A percentile compares a stretch with the other conserved stretches of the same genome.
Evolutionary conservation across 2,888 invertebrate species (phyloP).

Genomic region (Latheticus oryzae): DNA sequence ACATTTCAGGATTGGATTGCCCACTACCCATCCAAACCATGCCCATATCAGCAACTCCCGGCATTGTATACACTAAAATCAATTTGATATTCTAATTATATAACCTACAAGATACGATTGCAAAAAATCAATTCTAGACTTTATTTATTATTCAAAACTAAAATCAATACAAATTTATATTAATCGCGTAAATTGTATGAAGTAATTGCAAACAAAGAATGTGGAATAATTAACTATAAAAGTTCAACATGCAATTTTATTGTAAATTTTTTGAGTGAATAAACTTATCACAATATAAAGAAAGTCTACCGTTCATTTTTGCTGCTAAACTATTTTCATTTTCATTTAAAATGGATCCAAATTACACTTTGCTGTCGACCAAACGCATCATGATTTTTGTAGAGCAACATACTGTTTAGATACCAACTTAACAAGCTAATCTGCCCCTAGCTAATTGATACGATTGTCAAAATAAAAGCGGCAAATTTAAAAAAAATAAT

Average conservation of each 20-base stretch:
- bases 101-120: slow-evolving; percentile 24
- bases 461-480: too few relatives aligned
- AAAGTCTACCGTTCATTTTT: slow-evolving; percentile 40
- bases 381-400: slow-evolving; percentile 40
- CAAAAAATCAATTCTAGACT: slow-evolving; percentile 14
- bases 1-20: slow-evolving; percentile 67
- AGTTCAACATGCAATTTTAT: slow-evolving; percentile 27
- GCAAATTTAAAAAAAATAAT: too few relatives aligned
- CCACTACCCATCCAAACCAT: slow-evolving; percentile 78
- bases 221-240: slow-evolving; percentile 25
- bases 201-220: slow-evolving; percentile 40
- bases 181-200: slow-evolving; percentile 12
- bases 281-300: slow-evolving; percentile 7
- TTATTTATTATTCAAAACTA: slow-evolving; percentile 27
- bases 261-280: not conserved
- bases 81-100: slow-evolving; percentile 42
- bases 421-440: slow-evolving; percentile 7
- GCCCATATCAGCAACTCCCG: slow-evolving; percentile 71
- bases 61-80: slow-evolving; percentile 65
- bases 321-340: slow-evolving; percentile 24
- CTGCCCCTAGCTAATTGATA: too few relatives aligned
- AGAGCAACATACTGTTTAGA: slow-evolving; percentile 19
- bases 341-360: slow-evolving; percentile 41
- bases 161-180: not conserved
- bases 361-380: slow-evolving; percentile 34